Conservation (phyloP, 2,113 vertebrate species). For the Sclerurus mexicanus region DNA sequence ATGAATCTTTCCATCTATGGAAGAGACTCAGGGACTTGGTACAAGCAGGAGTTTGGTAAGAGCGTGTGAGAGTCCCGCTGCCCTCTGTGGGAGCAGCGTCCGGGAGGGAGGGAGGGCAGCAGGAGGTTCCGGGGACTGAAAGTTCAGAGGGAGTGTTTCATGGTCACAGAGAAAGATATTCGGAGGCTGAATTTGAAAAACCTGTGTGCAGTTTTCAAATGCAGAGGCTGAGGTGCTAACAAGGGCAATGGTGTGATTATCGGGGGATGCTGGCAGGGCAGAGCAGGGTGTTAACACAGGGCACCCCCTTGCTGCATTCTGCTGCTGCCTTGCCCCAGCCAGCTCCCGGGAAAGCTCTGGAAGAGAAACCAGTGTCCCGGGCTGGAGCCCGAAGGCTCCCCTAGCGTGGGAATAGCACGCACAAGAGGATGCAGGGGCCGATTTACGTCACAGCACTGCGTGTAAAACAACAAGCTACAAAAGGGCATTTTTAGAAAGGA, state of each 20-base stretch:
- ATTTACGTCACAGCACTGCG: slow-evolving; percentile 33
- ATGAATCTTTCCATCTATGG: background rate
- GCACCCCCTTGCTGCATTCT: background rate
- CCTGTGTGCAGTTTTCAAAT: background rate
- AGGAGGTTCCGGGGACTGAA: background rate
- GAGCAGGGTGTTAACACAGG: background rate
- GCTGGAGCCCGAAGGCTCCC: background rate
- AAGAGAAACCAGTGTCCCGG: background rate
- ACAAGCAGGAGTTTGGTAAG: background rate
- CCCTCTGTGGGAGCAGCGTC: background rate
- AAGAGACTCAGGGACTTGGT: background rate
- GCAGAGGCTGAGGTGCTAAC: background rate
- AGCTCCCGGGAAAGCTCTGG: background rate
- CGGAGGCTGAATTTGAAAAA: background rate
- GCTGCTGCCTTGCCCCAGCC: background rate
- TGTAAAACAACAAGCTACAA: slow-evolving; percentile 27
- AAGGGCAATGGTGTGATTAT: rapidly evolving
- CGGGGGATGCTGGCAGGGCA: rapidly evolving
- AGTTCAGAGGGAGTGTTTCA: rapidly evolving
- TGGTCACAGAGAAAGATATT: background rate
- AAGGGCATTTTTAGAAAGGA: slow-evolving; percentile 56
- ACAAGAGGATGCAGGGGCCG: slow-evolving; percentile 35
- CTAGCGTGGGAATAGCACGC: slow-evolving; percentile 45
- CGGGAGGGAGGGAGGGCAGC: background rate
- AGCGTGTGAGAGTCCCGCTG: rapidly evolving